Percentiles rank a stretch among this genome's conserved stretches.
Evolutionary conservation across 2,113 vertebrate genomes (phyloP).

Genomic region (Macquaria australasica): DNA sequence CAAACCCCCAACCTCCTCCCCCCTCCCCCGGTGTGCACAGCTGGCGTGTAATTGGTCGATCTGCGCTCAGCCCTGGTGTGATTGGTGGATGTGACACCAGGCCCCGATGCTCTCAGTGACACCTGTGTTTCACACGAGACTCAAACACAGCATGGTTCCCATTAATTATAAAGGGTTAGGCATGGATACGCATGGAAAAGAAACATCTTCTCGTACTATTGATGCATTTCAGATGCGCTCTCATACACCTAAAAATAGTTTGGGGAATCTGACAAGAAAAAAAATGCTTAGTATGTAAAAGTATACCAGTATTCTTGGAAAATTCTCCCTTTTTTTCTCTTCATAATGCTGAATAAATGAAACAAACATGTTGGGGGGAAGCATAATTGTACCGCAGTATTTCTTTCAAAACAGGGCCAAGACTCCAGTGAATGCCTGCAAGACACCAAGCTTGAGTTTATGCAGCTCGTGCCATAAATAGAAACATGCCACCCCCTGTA

Average conservation of each 20-base stretch:
- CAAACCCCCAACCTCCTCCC: background rate
- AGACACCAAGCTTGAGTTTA: constrained; percentile 66
- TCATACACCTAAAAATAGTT: constrained; percentile 19
- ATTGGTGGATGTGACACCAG: constrained; percentile 54
- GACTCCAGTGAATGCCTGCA: constrained; percentile 64
- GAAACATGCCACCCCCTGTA: constrained; percentile 77
- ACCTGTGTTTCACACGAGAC: constrained; percentile 52
- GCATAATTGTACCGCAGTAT: constrained; percentile 30
- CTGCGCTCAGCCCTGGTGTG: background rate
- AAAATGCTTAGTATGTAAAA: constrained; percentile 21
- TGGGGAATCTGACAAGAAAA: constrained; percentile 2
- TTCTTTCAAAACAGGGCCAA: constrained; percentile 51
- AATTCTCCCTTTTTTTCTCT: background rate
- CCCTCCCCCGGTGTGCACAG: background rate
- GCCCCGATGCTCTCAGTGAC: constrained; percentile 43
- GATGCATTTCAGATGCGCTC: background rate
- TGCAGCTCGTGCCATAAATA: constrained; percentile 76
- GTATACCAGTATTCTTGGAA: background rate
- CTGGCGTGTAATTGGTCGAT: constrained; percentile 66
- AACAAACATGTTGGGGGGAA: background rate
- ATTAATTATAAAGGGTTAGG: constrained; percentile 36
- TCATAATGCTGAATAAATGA: background rate
- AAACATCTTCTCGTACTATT: background rate
- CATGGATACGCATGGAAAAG: background rate
- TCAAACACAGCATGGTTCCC: constrained; percentile 32